phyloP scores from a whole-genome alignment of 2,797 vertebrate genomes.

The Orestias chungarensis region DNA sequence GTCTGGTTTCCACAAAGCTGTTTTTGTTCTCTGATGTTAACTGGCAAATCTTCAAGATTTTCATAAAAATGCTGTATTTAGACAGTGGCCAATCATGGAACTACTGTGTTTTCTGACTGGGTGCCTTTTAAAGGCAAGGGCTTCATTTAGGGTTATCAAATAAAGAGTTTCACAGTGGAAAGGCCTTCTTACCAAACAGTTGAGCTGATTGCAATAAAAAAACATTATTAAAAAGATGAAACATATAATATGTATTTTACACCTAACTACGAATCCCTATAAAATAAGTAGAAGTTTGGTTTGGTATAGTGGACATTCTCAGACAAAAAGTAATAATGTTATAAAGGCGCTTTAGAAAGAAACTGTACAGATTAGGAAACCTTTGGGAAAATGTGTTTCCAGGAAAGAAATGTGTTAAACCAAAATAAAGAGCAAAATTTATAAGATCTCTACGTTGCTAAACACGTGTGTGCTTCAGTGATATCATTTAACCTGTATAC shows the following conservation, averaged over 20 bases:
- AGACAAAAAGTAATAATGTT: neutral
- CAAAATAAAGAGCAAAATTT: neutral
- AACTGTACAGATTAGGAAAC: neutral
- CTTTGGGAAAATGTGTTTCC: neutral
- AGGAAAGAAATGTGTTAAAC: no score
- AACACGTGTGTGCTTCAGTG: neutral
- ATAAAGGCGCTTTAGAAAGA: neutral
- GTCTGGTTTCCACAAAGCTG: no score
- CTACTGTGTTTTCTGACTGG: no score
- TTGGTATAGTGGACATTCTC: neutral
- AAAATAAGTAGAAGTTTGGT: neutral
- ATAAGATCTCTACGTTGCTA: neutral
- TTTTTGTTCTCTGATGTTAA: no score
- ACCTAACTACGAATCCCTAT: neutral
- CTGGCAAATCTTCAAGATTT: no score
- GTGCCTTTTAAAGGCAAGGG: neutral
- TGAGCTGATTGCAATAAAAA: neutral
- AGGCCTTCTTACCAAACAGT: neutral
- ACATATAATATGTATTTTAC: neutral
- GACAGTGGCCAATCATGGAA: no score
- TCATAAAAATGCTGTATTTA: no score
- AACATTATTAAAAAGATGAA: neutral
- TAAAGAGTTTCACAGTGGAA: neutral
- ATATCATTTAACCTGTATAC: neutral
- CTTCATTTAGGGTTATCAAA: neutral